Evolutionary conservation across 1,140 invertebrate genomes (phyloP), one percentile per base, ranked within the genome.

Genomic region (Drosophila kohkoa): DNA sequence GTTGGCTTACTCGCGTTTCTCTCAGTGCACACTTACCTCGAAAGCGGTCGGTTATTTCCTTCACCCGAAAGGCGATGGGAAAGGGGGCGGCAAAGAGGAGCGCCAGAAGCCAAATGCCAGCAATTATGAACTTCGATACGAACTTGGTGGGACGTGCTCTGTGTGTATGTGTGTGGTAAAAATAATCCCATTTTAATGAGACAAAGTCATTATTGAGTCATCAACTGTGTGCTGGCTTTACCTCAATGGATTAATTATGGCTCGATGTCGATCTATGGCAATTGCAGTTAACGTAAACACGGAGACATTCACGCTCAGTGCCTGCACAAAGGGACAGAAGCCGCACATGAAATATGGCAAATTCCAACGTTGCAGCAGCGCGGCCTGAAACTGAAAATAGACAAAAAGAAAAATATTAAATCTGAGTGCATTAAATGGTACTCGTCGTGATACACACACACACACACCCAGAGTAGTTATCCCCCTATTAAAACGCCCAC

Each of bases 281-380:
- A 97, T 97, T 62, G 96, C 96, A 5, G 96, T 96, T 16, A 98
- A 92, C 0, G 96, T 97, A 81, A 97, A 97, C 7, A 98, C 95
- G 52, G 95, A 96, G 10, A 97, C 96, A 83, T 96, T 97, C 1
- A 97, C 96, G 70, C 95, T 96, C 1, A 97, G 87, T 0, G 94
- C 94, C 92, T 97, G 96, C 1, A 97, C 95, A 91, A 97, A 97
- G 0, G 96, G 96, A 76, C 96, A 97, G 82, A 97, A 95, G 0
- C 95, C 93, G 88, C 97, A 97, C 96, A 97, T 96, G 89, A 97
- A 96, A 76, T 95, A 91, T 0, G 96, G 96, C n/a, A 97, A 93
- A 70, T 96, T 95, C 97, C 97, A 97, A 71, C 95, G 92, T 91
- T 97, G 96, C 1, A 97, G 93, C 11, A 97, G 88, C 2, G 96